Evolutionary conservation across 2,888 invertebrate species (phyloP).

Genomic region (Andrena minutula): DNA sequence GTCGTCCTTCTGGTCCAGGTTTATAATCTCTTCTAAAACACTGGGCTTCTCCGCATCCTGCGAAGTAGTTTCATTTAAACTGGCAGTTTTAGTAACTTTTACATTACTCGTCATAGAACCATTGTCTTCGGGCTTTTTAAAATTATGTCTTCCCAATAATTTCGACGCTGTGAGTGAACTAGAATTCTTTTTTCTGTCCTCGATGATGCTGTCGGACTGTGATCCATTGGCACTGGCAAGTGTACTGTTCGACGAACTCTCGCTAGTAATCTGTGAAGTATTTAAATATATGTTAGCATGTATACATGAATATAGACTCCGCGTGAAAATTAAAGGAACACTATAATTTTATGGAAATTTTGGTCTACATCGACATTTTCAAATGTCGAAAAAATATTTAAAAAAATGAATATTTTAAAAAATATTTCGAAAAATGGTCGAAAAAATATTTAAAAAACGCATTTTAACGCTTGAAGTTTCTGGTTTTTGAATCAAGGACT

Average conservation of each 20-base stretch:
- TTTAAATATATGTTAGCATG: not conserved
- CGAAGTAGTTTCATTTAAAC: not conserved
- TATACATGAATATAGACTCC: not conserved
- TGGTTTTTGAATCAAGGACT: no score
- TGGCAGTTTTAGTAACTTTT: not conserved
- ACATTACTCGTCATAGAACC: not conserved
- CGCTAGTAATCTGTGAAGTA: constrained; percentile 33
- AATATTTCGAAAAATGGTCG: no score
- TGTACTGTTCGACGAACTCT: not conserved
- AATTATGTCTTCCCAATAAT: not conserved
- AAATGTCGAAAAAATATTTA: no score
- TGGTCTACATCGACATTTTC: no score
- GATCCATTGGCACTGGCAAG: not conserved
- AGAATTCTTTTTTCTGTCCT: not conserved
- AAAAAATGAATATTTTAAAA: no score
- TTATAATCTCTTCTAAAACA: not conserved
- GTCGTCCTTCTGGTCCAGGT: not conserved
- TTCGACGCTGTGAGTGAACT: not conserved
- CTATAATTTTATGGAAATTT: no score
- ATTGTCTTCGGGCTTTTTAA: not conserved
- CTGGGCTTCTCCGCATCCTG: not conserved
- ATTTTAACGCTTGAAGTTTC: no score
- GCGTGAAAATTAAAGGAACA: no score
- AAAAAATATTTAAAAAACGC: no score
- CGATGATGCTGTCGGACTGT: not conserved